A percentile compares a stretch with the other conserved stretches of the same genome.
These are phyloP conservation scores for Ectropis grisescens DNA, from an alignment of 1,140 invertebrate genomes.

Conservation along the genomic window DNA sequence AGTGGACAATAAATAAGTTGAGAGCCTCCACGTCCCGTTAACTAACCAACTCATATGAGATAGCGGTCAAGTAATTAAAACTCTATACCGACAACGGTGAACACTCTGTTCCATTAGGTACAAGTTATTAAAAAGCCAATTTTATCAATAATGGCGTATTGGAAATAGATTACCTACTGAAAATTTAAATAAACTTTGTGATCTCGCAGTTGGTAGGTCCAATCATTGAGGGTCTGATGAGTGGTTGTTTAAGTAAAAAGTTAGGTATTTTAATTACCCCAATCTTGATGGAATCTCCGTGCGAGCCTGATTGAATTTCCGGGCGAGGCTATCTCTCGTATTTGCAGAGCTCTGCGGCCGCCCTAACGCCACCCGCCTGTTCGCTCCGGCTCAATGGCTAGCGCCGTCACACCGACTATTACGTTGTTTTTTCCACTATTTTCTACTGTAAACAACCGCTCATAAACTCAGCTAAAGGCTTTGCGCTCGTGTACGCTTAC, in stretches of 20 bases:
- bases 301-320: conserved; percentile 66
- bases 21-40: conserved; percentile 19
- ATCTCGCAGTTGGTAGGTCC: too few relatives aligned
- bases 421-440: conserved; percentile 56
- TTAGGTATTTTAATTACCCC: conserved; percentile 64
- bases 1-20: conserved; percentile 56
- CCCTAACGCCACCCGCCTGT: conserved; percentile 13
- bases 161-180: too few relatives aligned
- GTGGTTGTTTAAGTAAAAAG: conserved; percentile 45
- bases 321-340: conserved; percentile 55
- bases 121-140: too few relatives aligned
- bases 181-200: too few relatives aligned
- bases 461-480: conserved; percentile 54
- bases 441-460: conserved; percentile 50
- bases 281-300: conserved; percentile 66
- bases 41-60: conserved; percentile 14
- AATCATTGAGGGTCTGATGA: too few relatives aligned
- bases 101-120: too few relatives aligned
- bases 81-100: too few relatives aligned
- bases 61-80: conserved; percentile 18
- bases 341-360: conserved; percentile 49
- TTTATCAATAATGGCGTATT: too few relatives aligned
- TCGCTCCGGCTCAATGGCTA: conserved; percentile 49
- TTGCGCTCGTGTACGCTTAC: too few relatives aligned
- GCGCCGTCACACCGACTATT: conserved; percentile 58